Evolutionary conservation across 2,888 invertebrate species (phyloP).

Genomic region (Magallana nippona): DNA sequence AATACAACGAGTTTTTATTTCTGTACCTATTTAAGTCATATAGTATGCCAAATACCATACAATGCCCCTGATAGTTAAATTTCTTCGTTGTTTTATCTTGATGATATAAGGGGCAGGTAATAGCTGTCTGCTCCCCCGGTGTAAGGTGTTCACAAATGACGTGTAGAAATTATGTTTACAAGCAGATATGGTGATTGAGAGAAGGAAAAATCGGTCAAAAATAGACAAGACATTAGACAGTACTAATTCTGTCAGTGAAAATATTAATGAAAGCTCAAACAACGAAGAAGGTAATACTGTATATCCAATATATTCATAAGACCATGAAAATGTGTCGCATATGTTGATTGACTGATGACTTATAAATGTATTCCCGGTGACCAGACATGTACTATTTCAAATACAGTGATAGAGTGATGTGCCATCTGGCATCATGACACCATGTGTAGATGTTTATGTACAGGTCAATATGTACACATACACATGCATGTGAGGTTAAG

Average conservation of each 20-base stretch:
- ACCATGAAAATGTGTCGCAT: background rate
- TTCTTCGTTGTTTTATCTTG: background rate
- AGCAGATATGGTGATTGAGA: conserved; percentile 29
- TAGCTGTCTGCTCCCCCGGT: conserved; percentile 3
- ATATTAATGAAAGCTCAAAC: background rate
- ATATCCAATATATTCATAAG: background rate
- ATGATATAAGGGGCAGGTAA: background rate
- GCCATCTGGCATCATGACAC: too few species aligned
- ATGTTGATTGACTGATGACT: background rate
- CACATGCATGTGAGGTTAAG: background rate
- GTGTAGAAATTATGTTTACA: conserved; percentile 23
- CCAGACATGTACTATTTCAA: too few species aligned
- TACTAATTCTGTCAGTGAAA: background rate
- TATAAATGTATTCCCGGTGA: too few species aligned
- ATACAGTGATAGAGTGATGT: too few species aligned
- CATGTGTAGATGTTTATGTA: too few species aligned
- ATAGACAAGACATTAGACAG: background rate
- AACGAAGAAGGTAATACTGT: too few species aligned
- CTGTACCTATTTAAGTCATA: background rate
- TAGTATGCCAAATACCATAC: background rate
- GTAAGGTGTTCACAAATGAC: conserved; percentile 3
- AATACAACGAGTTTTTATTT: background rate
- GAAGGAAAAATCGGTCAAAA: background rate
- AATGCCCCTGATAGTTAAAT: background rate
- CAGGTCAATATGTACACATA: too few species aligned